These are phyloP conservation scores for Sebastes fasciatus DNA, from an alignment of 2,113 vertebrate species.

Conservation along the genomic window DNA sequence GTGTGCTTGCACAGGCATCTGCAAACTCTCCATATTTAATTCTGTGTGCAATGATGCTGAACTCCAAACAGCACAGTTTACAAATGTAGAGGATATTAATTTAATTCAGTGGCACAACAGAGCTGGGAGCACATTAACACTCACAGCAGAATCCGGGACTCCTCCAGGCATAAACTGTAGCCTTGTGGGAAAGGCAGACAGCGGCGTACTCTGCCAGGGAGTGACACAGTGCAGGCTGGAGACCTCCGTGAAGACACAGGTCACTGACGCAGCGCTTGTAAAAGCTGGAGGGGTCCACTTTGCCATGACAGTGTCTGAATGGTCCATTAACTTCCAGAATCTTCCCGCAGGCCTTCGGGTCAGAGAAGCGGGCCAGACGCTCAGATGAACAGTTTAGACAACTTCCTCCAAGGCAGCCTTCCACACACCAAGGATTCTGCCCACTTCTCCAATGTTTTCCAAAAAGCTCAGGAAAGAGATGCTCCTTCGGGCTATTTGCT, in stretches of 20 bases:
- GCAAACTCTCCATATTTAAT: conserved; percentile 64
- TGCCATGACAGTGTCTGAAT: conserved; percentile 73
- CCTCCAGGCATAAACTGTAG: conserved; percentile 64
- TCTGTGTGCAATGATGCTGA: conserved; percentile 68
- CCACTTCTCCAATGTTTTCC: conserved; percentile 36
- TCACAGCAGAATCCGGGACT: conserved; percentile 63
- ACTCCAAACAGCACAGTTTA: conserved; percentile 58
- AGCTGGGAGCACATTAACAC: conserved; percentile 61
- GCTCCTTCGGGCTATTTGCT: conserved; percentile 1
- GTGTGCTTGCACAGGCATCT: conserved; percentile 34
- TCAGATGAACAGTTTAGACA: conserved; percentile 66
- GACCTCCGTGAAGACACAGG: conserved; percentile 68
- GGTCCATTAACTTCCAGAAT: conserved; percentile 73
- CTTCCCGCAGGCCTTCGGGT: conserved; percentile 48
- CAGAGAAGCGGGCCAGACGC: conserved; percentile 29
- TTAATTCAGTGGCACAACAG: conserved; percentile 57
- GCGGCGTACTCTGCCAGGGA: conserved; percentile 63
- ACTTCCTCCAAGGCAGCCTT: conserved; percentile 55
- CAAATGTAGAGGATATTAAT: conserved; percentile 63
- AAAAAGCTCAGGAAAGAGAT: conserved; percentile 33
- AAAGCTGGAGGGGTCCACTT: conserved; percentile 71
- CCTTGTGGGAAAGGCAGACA: conserved; percentile 57
- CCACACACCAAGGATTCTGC: conserved; percentile 48
- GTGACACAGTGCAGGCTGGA: conserved; percentile 55
- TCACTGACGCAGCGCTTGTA: conserved; percentile 72